Conservation (phyloP, 2,888 invertebrate genomes). For the Ectemnius lituratus region DNA sequence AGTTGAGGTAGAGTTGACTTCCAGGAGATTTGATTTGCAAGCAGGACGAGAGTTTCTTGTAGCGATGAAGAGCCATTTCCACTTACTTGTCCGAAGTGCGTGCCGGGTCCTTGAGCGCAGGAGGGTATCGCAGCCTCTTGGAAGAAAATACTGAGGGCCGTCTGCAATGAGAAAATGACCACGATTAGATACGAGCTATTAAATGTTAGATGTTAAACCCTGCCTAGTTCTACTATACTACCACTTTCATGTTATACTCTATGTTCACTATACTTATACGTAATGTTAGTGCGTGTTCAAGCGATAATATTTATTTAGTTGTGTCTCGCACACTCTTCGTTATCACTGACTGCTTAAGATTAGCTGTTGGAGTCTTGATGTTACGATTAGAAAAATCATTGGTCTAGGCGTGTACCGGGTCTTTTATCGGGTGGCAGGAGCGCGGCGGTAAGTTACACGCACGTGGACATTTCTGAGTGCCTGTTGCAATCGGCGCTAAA, state of each 20-base stretch:
- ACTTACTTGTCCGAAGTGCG: slow-evolving; percentile 90
- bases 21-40: slow-evolving; percentile 2
- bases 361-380: not conserved
- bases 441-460: not conserved
- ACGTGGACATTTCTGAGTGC: not conserved
- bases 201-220: not conserved
- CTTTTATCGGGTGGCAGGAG: not conserved
- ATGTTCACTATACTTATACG: not conserved
- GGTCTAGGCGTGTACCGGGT: no score
- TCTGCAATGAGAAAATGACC: slow-evolving; percentile 81
- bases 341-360: not conserved
- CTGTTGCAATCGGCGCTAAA: not conserved
- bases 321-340: no score
- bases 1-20: not conserved
- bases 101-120: slow-evolving; percentile 86
- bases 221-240: no score
- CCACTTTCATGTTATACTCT: not conserved
- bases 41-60: not conserved
- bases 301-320: not conserved
- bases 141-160: slow-evolving; percentile 95
- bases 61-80: slow-evolving; percentile 4
- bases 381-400: not conserved
- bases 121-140: slow-evolving; percentile 93
- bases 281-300: not conserved
- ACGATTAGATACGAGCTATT: slow-evolving; percentile 14